A percentile compares a stretch with the other conserved stretches of the same genome.
phyloP scores from a whole-genome alignment of 2,113 vertebrate species.

The Opisthocomus hoazin region DNA sequence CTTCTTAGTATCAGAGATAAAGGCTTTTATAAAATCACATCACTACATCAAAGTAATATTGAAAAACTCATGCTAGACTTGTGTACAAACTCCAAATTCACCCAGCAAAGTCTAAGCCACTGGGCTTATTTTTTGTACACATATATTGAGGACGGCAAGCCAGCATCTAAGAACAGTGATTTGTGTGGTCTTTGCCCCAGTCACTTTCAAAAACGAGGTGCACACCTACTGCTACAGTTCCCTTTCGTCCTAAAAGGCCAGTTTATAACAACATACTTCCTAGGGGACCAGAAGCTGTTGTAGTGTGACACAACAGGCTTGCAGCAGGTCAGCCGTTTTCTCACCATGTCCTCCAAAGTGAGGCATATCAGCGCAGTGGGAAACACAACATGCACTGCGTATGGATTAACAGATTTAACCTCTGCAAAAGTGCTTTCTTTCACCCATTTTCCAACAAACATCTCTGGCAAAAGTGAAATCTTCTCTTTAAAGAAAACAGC shows the following conservation, averaged over 20 bases:
- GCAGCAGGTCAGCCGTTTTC: background rate
- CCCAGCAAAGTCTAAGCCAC: background rate
- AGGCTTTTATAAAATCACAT: background rate
- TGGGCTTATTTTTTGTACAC: background rate
- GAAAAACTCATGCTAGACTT: background rate
- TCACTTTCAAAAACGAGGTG: background rate
- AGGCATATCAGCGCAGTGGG: accelerated
- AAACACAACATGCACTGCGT: background rate
- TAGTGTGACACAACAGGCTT: background rate
- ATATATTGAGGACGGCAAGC: background rate
- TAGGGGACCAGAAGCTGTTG: background rate
- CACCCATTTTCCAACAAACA: background rate
- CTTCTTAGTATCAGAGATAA: background rate
- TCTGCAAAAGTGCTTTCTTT: background rate
- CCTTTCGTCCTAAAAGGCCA: background rate
- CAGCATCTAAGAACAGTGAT: background rate
- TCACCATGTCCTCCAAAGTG: accelerated
- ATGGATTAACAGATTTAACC: background rate
- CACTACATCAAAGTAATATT: background rate
- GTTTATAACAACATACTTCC: background rate
- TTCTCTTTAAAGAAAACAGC: background rate
- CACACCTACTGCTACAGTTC: background rate
- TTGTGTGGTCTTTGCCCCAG: background rate
- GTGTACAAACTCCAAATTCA: background rate
- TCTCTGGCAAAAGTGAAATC: background rate